These are phyloP conservation scores for Alcedo atthis DNA, from an alignment of 2,797 vertebrate species.

Conservation along the genomic window DNA sequence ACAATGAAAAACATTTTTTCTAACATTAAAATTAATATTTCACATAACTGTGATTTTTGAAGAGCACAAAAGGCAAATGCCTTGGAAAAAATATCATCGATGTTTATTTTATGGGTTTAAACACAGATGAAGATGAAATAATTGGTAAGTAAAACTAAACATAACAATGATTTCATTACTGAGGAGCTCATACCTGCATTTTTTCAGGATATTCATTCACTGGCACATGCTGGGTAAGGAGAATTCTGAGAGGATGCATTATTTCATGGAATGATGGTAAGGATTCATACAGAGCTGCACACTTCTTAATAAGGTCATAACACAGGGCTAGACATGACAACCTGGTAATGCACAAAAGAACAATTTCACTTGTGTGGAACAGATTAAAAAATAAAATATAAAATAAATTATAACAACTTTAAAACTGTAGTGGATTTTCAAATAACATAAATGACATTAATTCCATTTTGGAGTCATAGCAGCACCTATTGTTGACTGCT, in stretches of 20 bases:
- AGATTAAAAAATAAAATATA: too few relatives aligned
- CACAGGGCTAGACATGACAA: conserved; percentile 85
- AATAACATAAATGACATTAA: background rate
- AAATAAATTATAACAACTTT: too few relatives aligned
- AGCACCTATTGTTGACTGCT: background rate
- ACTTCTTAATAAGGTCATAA: conserved; percentile 86
- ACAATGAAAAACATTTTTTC: background rate
- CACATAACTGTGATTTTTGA: background rate
- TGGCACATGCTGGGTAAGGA: conserved; percentile 81
- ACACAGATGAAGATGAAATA: background rate
- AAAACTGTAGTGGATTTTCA: background rate
- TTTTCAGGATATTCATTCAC: conserved; percentile 72
- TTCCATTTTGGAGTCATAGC: background rate
- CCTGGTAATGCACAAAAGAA: conserved; percentile 70
- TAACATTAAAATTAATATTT: background rate
- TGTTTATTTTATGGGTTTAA: background rate
- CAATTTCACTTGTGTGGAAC: background rate
- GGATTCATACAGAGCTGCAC: conserved; percentile 80
- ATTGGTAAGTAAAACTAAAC: background rate
- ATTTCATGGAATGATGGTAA: conserved; percentile 82
- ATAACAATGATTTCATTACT: background rate
- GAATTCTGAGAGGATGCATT: conserved; percentile 79
- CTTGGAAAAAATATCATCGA: background rate
- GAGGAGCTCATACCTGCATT: conserved; percentile 82
- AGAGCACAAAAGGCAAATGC: background rate